phyloP scores from a whole-genome alignment of 1,140 invertebrate genomes.

The Drosophila willistoni region DNA sequence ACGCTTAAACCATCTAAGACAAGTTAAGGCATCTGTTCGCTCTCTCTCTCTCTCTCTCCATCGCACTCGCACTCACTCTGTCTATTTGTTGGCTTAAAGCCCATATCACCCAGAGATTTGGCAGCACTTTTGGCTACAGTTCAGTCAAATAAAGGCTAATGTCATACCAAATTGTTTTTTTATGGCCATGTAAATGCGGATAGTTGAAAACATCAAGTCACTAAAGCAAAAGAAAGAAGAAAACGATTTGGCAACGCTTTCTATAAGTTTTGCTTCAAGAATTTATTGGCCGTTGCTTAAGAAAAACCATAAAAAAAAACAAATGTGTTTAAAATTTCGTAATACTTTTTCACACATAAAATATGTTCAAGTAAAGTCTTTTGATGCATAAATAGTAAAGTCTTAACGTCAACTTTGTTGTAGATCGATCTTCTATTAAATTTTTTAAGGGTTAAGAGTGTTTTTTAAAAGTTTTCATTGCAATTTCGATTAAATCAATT shows the following conservation, averaged over 20 bases:
- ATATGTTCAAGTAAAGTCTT: no score
- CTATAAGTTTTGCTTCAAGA: not conserved
- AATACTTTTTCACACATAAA: no score
- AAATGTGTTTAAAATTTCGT: no score
- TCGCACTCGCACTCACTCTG: no score
- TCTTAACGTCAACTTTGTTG: no score
- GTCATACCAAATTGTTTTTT: constrained; percentile 19
- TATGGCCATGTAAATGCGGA: constrained; percentile 15
- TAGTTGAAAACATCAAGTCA: not conserved
- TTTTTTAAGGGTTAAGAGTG: not conserved
- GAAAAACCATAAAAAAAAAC: no score
- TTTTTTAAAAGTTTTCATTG: not conserved
- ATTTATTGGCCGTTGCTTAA: not conserved
- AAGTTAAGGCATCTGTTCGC: not conserved
- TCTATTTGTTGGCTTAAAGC: constrained; percentile 5
- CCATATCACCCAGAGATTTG: constrained; percentile 11
- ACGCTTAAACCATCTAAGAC: constrained; percentile 8
- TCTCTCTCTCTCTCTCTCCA: not conserved
- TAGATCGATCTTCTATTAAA: no score
- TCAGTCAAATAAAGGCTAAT: constrained; percentile 17
- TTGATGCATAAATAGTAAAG: no score
- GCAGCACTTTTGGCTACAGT: constrained; percentile 16
- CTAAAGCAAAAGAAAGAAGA: not conserved
- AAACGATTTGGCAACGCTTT: constrained; percentile 1
- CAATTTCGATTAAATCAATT: not conserved